These are phyloP conservation scores for Callopanchax toddi DNA, from an alignment of 2,113 vertebrate genomes.

Conservation along the genomic window DNA sequence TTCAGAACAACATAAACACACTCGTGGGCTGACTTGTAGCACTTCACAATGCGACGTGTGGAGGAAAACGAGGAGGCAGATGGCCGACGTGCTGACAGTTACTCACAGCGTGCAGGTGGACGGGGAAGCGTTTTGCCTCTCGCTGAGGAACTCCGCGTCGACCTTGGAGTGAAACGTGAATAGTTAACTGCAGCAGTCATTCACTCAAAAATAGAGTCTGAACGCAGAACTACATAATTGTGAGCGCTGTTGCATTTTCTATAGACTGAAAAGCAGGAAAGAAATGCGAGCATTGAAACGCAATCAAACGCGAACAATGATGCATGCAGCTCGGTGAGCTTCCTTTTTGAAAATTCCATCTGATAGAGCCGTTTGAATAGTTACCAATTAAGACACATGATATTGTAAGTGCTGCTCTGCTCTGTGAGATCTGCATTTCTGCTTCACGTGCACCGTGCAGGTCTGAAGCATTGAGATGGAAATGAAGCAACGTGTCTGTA, in stretches of 20 bases:
- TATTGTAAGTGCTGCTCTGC: slow-evolving; percentile 19
- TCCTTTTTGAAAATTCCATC: slow-evolving; percentile 13
- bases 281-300: slow-evolving; percentile 25
- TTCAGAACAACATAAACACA: slow-evolving; percentile 10
- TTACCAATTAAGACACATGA: slow-evolving; percentile 39
- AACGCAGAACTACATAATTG: slow-evolving; percentile 25
- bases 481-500: slow-evolving; percentile 36
- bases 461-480: slow-evolving; percentile 43
- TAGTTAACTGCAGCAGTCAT: slow-evolving; percentile 49
- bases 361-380: slow-evolving; percentile 21
- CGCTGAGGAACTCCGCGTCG: slow-evolving; percentile 23
- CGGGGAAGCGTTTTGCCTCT: slow-evolving; percentile 33
- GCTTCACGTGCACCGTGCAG: background rate
- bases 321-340: slow-evolving; percentile 15
- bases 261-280: slow-evolving; percentile 29
- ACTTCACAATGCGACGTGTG: slow-evolving; percentile 13
- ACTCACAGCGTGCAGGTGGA: slow-evolving; percentile 67
- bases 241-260: slow-evolving; percentile 17
- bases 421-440: background rate
- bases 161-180: slow-evolving; percentile 54
- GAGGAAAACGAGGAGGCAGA: slow-evolving; percentile 39
- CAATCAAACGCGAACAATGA: slow-evolving; percentile 34
- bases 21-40: background rate
- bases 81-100: slow-evolving; percentile 45
- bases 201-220: slow-evolving; percentile 40